Conservation (phyloP, 2,113 vertebrate species). For the Grantiella picta region DNA sequence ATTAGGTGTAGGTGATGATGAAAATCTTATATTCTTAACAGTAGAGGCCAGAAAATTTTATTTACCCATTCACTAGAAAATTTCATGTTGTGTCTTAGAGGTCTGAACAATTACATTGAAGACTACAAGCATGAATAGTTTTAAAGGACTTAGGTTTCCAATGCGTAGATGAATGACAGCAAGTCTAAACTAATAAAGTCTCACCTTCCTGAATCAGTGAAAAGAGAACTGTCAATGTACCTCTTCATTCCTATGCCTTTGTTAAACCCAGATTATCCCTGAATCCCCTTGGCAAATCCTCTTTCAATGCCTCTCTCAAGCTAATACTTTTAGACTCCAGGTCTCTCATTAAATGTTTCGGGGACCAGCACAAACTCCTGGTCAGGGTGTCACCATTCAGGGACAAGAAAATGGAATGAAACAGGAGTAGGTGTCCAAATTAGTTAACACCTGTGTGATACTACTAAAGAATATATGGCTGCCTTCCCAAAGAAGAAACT, state of each 20-base stretch:
- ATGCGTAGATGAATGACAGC: neutral
- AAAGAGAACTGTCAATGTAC: constrained; percentile 5
- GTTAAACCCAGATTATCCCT: constrained; percentile 40
- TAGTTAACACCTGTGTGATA: neutral
- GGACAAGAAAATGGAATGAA: neutral
- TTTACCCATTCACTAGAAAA: neutral
- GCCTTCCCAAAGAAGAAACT: neutral
- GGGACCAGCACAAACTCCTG: neutral
- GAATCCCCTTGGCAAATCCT: constrained; percentile 40
- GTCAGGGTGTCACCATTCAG: neutral
- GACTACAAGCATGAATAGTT: neutral
- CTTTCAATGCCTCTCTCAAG: constrained; percentile 12
- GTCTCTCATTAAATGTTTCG: constrained; percentile 11
- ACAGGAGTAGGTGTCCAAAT: neutral
- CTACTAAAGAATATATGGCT: neutral
- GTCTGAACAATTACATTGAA: neutral
- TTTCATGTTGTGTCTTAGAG: neutral
- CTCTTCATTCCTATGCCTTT: neutral
- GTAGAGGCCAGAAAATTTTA: neutral
- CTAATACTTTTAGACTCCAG: constrained; percentile 14
- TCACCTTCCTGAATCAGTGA: neutral
- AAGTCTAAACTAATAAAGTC: neutral
- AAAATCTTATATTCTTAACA: neutral
- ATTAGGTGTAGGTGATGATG: neutral
- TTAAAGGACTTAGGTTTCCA: neutral